phyloP scores from a whole-genome alignment of 2,797 vertebrate species.

The Brachymystax lenok region DNA sequence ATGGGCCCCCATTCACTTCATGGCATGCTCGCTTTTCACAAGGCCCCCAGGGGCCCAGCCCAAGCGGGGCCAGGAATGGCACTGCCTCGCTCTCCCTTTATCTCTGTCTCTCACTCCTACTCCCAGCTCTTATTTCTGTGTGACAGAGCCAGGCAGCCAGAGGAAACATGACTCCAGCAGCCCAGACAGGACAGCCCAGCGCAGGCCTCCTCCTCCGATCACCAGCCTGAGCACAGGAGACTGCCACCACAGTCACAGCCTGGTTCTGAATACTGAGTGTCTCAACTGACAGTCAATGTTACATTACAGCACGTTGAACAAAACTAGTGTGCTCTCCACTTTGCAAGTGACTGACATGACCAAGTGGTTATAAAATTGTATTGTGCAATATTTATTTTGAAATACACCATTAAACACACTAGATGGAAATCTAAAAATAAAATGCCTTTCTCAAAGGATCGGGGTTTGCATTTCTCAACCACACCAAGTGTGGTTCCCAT shows the following conservation, averaged over 20 bases:
- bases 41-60: constrained; percentile 10
- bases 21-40: constrained; percentile 51
- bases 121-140: constrained; percentile 58
- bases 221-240: not conserved
- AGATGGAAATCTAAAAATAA: not conserved
- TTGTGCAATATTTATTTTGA: not conserved
- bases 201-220: constrained; percentile 17
- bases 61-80: constrained; percentile 19
- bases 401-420: not conserved
- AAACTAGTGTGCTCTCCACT: not conserved
- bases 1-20: constrained; percentile 48
- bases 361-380: too few species aligned
- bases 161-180: constrained; percentile 66
- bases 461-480: not conserved
- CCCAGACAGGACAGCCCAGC: constrained; percentile 40
- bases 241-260: not conserved
- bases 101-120: constrained; percentile 33
- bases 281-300: not conserved
- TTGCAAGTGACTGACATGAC: too few species aligned
- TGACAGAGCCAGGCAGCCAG: constrained; percentile 53
- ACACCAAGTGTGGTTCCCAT: not conserved
- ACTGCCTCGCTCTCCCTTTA: constrained; percentile 37
- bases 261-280: not conserved
- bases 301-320: too few species aligned
- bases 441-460: too few species aligned